Conservation (phyloP, 2,113 vertebrate genomes). For the Calyptomena viridis region DNA sequence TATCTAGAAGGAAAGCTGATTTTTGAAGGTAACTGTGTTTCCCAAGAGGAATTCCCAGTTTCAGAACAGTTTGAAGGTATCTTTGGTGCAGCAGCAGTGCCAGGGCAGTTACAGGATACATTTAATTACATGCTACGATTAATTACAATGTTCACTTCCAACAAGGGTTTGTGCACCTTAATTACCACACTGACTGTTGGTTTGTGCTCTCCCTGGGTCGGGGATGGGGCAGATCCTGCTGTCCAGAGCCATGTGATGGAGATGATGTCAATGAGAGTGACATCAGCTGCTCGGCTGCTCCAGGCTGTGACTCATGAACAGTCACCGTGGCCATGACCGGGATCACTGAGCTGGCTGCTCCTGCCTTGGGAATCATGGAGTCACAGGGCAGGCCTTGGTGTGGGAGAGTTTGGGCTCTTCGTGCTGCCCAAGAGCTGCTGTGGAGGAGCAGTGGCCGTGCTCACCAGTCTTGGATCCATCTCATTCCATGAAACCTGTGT, state of each 20-base stretch:
- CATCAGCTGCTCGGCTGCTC: background rate
- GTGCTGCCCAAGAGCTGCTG: background rate
- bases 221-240: background rate
- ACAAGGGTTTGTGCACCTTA: background rate
- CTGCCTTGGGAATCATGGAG: background rate
- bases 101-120: background rate
- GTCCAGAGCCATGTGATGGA: background rate
- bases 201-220: background rate
- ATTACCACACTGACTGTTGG: background rate
- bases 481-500: rapidly evolving
- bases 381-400: background rate
- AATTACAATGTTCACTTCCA: slow-evolving; percentile 5
- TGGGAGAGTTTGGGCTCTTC: background rate
- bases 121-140: background rate
- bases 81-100: background rate
- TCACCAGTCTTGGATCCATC: background rate
- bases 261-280: background rate
- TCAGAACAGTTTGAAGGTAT: background rate
- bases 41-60: background rate
- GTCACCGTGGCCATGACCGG: background rate
- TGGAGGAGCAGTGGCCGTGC: rapidly evolving
- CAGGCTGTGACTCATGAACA: background rate
- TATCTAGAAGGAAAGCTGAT: background rate
- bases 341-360: background rate
- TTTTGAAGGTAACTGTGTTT: background rate